Evolutionary conservation across 2,113 vertebrate genomes (phyloP), one percentile per base, ranked within the genome.

Genomic region (Rhabdomys dilectus): DNA sequence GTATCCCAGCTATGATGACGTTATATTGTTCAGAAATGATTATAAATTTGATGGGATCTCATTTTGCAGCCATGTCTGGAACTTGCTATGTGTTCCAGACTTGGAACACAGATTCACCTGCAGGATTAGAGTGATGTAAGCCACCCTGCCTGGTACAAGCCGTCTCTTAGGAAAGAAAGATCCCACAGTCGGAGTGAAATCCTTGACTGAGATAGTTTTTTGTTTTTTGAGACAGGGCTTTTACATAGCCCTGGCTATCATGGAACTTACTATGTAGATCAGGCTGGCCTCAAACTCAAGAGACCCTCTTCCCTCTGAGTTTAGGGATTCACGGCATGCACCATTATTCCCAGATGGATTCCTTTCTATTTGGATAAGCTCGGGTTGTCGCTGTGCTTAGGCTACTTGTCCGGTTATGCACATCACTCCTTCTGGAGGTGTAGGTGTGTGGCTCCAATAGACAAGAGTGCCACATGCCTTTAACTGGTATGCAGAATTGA

Each of bases 1-100:
- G 2, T 15, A 58, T 58, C 29, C 45, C 17, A 15, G n/a, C 24
- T 34, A 22, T 2, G 29, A 0, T 39, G 42, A 53, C 86, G 87
- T 93, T 95, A 8, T 93, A 95, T 76, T 62, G 70, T 73, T 89
- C 31, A 78, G 56, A 58, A 95, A 34, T 95, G 17, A 72, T 94
- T 91, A 9, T 94, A 39, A 88, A 76, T 66, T 91, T 92, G 36
- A 39, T 22, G 58, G 22, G 80, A 39, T 26, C 53, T 39, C 56
- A 60, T 39, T 82, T 26, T 82, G n/a, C 13, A 60, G 56, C 80
- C 22, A 29, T 82, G 13, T 60, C 36, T 82, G 36, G 80, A 58
- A 58, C 78, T 81, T 58, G 53, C 21, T 81, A 4, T 58, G 11
- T 81, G 53, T 11, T 58, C 51, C 51, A 51, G 34, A 53, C 42